Evolutionary conservation across 2,888 invertebrate species (phyloP).

Genomic region (Lithophane semibrunnea): DNA sequence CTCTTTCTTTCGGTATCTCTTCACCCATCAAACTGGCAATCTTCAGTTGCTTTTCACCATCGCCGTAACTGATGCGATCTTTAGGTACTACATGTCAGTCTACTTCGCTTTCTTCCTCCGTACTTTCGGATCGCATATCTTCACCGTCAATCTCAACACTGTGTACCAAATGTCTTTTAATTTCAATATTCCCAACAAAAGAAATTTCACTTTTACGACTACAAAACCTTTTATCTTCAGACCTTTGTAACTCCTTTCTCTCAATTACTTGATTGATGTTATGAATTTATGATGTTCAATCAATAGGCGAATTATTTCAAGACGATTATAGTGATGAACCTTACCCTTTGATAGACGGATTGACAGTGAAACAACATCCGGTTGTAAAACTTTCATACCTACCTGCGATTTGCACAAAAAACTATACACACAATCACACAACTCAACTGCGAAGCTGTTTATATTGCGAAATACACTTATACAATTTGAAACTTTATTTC

Average conservation of each 20-base stretch:
- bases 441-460: conserved; percentile 62
- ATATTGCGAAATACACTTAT: conserved; percentile 38
- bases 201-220: conserved; percentile 67
- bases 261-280: conserved; percentile 66
- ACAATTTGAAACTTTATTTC: conserved; percentile 60
- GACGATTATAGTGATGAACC: conserved; percentile 57
- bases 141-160: conserved; percentile 56
- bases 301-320: conserved; percentile 63
- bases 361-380: conserved; percentile 56
- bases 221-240: conserved; percentile 55
- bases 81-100: conserved; percentile 42
- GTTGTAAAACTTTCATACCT: conserved; percentile 68
- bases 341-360: conserved; percentile 61
- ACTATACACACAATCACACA: conserved; percentile 60
- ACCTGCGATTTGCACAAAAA: conserved; percentile 66
- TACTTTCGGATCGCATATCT: conserved; percentile 64
- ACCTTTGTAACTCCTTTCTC: conserved; percentile 66
- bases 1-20: conserved; percentile 27
- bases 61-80: conserved; percentile 53
- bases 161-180: conserved; percentile 63
- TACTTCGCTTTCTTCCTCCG: conserved; percentile 57
- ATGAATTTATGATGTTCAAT: conserved; percentile 61
- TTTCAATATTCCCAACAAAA: conserved; percentile 67
- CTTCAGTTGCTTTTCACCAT: conserved; percentile 47
- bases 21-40: conserved; percentile 18